Evolutionary conservation across 1,140 invertebrate genomes (phyloP).

Genomic region (Yoshiicerus persimilis): DNA sequence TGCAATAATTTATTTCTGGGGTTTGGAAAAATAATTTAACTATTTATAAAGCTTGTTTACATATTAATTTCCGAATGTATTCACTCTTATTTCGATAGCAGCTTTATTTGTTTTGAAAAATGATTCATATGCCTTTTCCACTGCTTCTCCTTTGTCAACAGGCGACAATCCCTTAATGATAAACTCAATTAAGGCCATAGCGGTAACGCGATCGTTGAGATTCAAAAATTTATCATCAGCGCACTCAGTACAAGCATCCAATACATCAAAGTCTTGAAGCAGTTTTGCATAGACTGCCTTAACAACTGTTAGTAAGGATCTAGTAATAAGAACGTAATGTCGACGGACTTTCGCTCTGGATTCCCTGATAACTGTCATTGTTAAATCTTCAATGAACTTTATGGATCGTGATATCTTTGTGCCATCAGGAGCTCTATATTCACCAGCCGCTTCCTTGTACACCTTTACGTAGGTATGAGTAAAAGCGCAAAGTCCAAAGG

Average conservation of each 20-base stretch:
- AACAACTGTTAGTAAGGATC: not conserved
- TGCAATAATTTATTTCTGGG: not conserved
- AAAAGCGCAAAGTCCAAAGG: not conserved
- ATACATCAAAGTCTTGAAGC: constrained; percentile 23
- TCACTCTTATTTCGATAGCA: constrained; percentile 4
- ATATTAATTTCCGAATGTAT: not conserved
- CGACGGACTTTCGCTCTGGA: not conserved
- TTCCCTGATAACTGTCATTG: not conserved
- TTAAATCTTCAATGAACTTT: not conserved
- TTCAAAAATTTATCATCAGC: not conserved
- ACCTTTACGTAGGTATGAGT: not conserved
- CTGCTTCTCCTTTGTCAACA: not conserved
- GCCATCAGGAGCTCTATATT: not conserved
- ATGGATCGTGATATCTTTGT: not conserved
- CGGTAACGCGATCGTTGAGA: not conserved
- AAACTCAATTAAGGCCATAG: constrained; percentile 29
- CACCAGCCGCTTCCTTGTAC: not conserved
- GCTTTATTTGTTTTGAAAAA: constrained; percentile 18
- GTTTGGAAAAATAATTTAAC: not conserved
- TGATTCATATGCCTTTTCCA: not conserved
- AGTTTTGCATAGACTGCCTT: constrained; percentile 18
- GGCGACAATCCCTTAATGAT: constrained; percentile 27
- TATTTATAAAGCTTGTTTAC: not conserved
- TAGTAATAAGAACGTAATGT: not conserved
- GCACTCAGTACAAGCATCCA: not conserved